These are phyloP conservation scores for Drosophila melanica DNA, from an alignment of 1,140 invertebrate genomes.

Conservation along the genomic window DNA sequence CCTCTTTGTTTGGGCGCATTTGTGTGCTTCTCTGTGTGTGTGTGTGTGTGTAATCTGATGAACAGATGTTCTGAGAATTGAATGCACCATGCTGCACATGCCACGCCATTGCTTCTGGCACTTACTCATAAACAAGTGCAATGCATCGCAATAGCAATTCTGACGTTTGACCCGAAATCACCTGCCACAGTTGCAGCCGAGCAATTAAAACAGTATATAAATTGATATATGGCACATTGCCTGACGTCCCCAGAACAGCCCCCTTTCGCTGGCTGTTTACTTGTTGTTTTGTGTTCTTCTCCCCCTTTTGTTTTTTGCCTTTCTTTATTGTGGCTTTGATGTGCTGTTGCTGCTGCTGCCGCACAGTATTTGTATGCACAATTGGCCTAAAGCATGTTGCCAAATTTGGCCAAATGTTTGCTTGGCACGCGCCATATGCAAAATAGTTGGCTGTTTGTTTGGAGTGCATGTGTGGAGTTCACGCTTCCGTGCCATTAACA, in stretches of 20 bases:
- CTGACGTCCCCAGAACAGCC: background rate
- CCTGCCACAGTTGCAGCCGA: constrained; percentile 25
- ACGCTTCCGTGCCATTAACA: constrained; percentile 77
- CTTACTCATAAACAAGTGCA: constrained; percentile 33
- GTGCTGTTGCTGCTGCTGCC: constrained; percentile 33
- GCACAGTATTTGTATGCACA: constrained; percentile 55
- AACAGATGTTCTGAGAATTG: constrained; percentile 69
- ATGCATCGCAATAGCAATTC: constrained; percentile 12
- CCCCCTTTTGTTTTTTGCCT: constrained; percentile 7
- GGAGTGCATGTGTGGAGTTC: constrained; percentile 35
- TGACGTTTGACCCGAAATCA: constrained; percentile 34
- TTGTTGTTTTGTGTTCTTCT: background rate
- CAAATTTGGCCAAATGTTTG: constrained; percentile 73
- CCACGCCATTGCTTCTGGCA: background rate
- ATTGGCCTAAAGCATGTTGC: constrained; percentile 40
- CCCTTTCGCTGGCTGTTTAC: constrained; percentile 8
- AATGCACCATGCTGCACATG: constrained; percentile 19
- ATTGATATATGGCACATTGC: constrained; percentile 60
- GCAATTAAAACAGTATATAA: constrained; percentile 54
- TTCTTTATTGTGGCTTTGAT: constrained; percentile 48
- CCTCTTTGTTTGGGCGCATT: constrained; percentile 14
- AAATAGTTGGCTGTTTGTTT: constrained; percentile 45
- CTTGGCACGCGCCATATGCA: constrained; percentile 75
- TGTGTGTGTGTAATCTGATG: constrained; percentile 54
- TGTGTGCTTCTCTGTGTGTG: constrained; percentile 14